Base-by-base conservation (phyloP, 1,140 invertebrate species). In the Phenacoccus solenopsis region DNA sequence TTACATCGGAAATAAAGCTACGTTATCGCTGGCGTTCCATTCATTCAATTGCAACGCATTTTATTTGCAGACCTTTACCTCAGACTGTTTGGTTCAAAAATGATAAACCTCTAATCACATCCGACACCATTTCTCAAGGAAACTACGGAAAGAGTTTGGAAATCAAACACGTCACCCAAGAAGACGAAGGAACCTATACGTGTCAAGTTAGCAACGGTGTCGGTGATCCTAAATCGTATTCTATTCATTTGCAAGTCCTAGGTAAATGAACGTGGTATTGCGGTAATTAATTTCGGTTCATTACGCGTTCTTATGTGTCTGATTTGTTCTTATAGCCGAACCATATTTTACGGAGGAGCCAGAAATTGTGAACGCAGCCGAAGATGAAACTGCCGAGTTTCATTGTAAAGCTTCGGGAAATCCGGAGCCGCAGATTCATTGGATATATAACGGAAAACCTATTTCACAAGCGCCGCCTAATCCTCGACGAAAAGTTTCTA, bases 401-500 rank as follows among this genome's bases (percentile, higher is more conserved):
- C 81, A 84, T 59, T 99, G 97, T 80, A 84, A 87, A 70, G 96
- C 96, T 0, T 85, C 83, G 9, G 96, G 95, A 71, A 85, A 87
- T 1, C 97, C 97, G 0, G 84, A 88, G 68, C 96, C 97, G 0
- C 84, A 90, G 72, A 94, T 98, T 67, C 87, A 92, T 75, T 99
- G 97, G 97, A 96, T 96, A 69, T 88, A 97, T 78, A 98, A 99
- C 82, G 96, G 96, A 35, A 88, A 89, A 76, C 90, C 92, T 0
- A 88, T 98, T 30, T 82, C 84, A 67, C 86, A 91, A 78, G 86
- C 89, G 1, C 83, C 86, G 13, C 80, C 81, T 0, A 96, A 94
- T 83, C 81, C 85, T 0, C 84, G 93, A 67, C 82, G 84, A 70
- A 81, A 77, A 73, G 78, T 91, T 12, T 81, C 81, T 0, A 76